Percentiles rank a stretch among this genome's conserved stretches.
Evolutionary conservation across 2,113 vertebrate genomes (phyloP).

Genomic region (Thalassarche chlororhynchos): DNA sequence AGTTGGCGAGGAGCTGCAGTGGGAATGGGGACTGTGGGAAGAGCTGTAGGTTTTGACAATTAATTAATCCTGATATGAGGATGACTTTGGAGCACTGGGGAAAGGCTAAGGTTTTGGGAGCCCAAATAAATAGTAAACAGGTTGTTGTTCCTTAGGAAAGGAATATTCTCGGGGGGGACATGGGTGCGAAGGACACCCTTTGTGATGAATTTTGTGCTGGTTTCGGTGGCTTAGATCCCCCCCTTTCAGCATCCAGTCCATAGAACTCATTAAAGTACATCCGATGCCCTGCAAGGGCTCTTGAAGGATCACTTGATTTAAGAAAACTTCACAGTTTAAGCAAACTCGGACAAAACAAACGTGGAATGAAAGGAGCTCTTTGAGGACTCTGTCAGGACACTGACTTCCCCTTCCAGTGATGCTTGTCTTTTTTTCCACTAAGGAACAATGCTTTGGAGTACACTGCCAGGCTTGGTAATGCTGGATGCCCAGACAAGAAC

Average conservation of each 20-base stretch:
- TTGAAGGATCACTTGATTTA: neutral
- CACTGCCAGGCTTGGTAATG: neutral
- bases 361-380: neutral
- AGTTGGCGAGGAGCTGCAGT: neutral
- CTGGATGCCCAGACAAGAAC: neutral
- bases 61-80: accelerated
- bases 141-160: neutral
- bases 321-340: neutral
- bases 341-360: neutral
- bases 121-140: neutral
- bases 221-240: neutral
- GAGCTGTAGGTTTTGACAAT: neutral
- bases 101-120: neutral
- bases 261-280: neutral
- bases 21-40: neutral
- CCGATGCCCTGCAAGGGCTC: neutral
- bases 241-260: neutral
- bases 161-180: neutral
- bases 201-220: neutral
- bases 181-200: neutral
- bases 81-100: neutral
- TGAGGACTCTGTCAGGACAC: neutral
- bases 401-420: neutral
- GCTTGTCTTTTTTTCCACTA: neutral
- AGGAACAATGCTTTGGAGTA: neutral